A percentile compares a stretch with the other conserved stretches of the same genome.
phyloP scores from a whole-genome alignment of 2,797 vertebrate species.

The Tauraco hartlaubi region DNA sequence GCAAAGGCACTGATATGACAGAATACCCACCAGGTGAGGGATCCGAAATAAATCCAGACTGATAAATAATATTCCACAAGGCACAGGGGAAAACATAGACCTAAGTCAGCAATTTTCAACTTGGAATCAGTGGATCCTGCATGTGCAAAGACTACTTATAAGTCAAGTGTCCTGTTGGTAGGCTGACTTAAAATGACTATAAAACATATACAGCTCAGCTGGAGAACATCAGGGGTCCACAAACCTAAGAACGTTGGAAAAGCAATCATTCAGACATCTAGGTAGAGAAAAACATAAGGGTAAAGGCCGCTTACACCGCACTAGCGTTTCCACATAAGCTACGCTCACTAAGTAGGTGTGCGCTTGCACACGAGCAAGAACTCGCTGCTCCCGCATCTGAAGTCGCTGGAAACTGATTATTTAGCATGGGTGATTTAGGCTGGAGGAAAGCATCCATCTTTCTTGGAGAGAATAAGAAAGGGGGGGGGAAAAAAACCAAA shows the following conservation, averaged over 20 bases:
- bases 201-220: background rate
- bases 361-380: background rate
- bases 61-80: background rate
- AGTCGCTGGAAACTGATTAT: background rate
- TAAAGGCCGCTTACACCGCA: background rate
- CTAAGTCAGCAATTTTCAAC: background rate
- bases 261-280: background rate
- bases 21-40: background rate
- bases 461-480: background rate
- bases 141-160: background rate
- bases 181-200: background rate
- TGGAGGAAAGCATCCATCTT: background rate
- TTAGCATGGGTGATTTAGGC: background rate
- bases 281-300: background rate
- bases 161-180: background rate
- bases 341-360: background rate
- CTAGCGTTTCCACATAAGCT: background rate
- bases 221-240: constrained; percentile 15
- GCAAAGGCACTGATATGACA: background rate
- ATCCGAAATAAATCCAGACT: background rate
- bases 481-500: background rate
- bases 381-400: background rate
- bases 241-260: background rate
- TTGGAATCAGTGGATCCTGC: background rate
- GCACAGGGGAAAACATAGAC: background rate